These are phyloP conservation scores for Meiosimyza decipiens DNA, from an alignment of 2,888 invertebrate genomes.

Conservation along the genomic window DNA sequence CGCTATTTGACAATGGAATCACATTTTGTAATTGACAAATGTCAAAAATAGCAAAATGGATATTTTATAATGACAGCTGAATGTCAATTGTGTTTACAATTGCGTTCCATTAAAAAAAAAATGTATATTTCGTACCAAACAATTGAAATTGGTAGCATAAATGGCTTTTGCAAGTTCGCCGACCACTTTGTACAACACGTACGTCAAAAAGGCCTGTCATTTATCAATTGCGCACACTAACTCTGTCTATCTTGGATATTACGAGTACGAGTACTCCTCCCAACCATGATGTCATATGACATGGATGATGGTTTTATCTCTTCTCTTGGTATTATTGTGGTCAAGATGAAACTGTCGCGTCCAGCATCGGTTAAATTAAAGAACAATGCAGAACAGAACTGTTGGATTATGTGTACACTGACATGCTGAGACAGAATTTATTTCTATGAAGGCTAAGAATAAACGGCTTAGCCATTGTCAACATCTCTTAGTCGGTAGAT, in stretches of 20 bases:
- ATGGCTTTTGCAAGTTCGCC: neutral
- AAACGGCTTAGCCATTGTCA: neutral
- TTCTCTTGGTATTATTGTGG: neutral
- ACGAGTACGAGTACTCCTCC: too few relatives aligned
- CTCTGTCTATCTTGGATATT: neutral
- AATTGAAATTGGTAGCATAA: neutral
- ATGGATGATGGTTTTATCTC: neutral
- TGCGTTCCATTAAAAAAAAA: neutral
- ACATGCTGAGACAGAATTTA: neutral
- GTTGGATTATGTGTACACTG: neutral
- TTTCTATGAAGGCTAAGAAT: too few relatives aligned
- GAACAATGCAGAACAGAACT: constrained; percentile 1
- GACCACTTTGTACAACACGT: neutral
- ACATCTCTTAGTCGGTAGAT: neutral
- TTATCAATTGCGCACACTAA: neutral
- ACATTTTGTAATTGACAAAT: constrained; percentile 13
- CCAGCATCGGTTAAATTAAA: neutral
- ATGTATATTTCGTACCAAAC: too few relatives aligned
- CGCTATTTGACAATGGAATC: constrained; percentile 20
- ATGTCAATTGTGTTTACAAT: constrained; percentile 14
- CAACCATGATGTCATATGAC: too few relatives aligned
- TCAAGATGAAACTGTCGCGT: constrained; percentile 9
- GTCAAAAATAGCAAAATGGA: neutral
- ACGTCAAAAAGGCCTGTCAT: constrained; percentile 23
- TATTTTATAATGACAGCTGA: constrained; percentile 29